phyloP scores from a whole-genome alignment of 2,113 vertebrate species.

The Eudyptes chrysolophus region DNA sequence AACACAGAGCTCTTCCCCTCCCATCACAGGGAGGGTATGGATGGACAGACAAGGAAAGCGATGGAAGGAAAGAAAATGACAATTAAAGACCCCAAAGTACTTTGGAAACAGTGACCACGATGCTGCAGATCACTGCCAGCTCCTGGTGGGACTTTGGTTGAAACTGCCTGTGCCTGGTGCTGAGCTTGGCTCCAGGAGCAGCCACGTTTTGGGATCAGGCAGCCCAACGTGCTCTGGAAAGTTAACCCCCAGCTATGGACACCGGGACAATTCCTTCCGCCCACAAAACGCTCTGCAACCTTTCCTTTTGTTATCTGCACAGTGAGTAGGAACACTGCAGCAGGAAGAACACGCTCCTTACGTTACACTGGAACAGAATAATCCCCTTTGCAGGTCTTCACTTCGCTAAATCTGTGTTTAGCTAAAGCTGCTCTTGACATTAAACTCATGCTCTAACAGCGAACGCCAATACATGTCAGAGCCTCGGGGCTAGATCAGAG shows the following conservation, averaged over 20 bases:
- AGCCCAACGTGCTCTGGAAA: neutral
- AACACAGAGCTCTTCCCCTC: neutral
- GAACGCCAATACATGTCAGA: neutral
- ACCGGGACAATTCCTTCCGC: fast-evolving
- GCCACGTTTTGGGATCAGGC: fast-evolving
- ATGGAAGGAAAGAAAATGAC: neutral
- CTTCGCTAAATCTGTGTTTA: fast-evolving
- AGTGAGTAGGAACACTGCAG: fast-evolving
- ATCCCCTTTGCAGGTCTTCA: neutral
- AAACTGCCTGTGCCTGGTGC: neutral
- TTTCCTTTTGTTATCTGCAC: neutral
- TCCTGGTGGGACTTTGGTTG: neutral
- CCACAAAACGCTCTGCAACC: fast-evolving
- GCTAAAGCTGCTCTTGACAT: neutral
- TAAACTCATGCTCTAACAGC: neutral
- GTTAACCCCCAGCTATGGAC: neutral
- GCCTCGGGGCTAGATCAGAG: neutral
- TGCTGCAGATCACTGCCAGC: neutral
- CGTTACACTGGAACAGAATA: neutral
- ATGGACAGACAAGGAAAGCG: fast-evolving
- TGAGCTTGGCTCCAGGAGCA: fast-evolving
- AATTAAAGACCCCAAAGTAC: neutral
- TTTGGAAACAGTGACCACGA: fast-evolving
- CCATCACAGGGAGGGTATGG: fast-evolving
- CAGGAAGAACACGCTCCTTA: neutral